These are phyloP conservation scores for Pelodytes ibericus DNA, from an alignment of 2,797 vertebrate genomes.

Conservation along the genomic window DNA sequence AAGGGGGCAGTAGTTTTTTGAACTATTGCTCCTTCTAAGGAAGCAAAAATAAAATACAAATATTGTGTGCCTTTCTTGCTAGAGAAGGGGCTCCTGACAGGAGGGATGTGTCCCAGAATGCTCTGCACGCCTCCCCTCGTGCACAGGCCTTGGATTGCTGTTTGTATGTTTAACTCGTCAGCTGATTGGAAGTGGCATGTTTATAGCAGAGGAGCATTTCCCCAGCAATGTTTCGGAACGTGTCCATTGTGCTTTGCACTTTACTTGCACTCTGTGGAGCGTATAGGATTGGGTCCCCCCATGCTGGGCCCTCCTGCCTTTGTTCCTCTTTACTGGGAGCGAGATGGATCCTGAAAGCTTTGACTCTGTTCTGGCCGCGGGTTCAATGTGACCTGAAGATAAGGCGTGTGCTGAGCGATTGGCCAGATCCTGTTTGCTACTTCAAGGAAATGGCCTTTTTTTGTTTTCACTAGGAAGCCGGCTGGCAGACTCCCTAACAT, in stretches of 20 bases:
- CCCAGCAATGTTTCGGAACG: slow-evolving; percentile 20
- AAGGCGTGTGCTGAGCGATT: slow-evolving; percentile 44
- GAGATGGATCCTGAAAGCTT: slow-evolving; percentile 8
- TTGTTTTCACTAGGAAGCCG: slow-evolving; percentile 45
- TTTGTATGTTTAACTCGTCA: too few relatives aligned
- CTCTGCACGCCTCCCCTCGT: too few relatives aligned
- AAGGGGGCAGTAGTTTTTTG: too few relatives aligned
- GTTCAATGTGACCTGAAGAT: slow-evolving; percentile 41
- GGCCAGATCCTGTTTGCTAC: slow-evolving; percentile 45
- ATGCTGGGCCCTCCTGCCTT: background rate
- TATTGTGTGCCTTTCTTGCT: too few relatives aligned
- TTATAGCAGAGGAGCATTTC: too few relatives aligned
- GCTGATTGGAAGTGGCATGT: too few relatives aligned
- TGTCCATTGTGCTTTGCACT: slow-evolving; percentile 3
- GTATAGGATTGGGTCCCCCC: background rate
- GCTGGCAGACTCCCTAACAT: slow-evolving; percentile 10
- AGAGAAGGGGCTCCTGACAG: too few relatives aligned
- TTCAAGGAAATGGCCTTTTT: slow-evolving; percentile 42
- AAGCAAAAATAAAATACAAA: too few relatives aligned
- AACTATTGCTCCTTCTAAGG: too few relatives aligned
- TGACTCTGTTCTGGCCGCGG: background rate
- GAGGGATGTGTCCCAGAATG: too few relatives aligned
- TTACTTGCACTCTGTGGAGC: background rate
- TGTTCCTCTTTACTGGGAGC: background rate
- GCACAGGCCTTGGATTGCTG: too few relatives aligned